Conservation (phyloP, 1,140 invertebrate species). For the Leptopilina clavipes region DNA sequence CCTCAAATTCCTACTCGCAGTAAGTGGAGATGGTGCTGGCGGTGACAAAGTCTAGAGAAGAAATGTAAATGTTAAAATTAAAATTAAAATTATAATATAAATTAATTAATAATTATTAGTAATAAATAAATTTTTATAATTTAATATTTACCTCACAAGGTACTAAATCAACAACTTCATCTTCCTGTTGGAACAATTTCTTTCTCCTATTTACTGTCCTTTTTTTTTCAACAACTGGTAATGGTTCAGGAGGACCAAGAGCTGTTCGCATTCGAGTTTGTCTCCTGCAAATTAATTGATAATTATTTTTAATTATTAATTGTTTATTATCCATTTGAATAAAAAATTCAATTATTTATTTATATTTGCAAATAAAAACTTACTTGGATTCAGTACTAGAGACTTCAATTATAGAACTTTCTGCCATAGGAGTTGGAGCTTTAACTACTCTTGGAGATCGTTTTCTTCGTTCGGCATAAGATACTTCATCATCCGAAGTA, state of each 20-base stretch:
- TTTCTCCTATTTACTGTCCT: slow-evolving; percentile 52
- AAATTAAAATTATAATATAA: no score
- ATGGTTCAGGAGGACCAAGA: slow-evolving; percentile 40
- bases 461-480: slow-evolving; percentile 36
- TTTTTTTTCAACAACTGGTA: slow-evolving; percentile 39
- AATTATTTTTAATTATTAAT: no score
- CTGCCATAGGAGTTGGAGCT: slow-evolving; percentile 21
- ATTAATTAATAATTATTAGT: no score
- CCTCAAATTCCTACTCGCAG: background rate
- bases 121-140: no score
- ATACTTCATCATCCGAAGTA: slow-evolving; percentile 55
- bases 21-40: background rate
- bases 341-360: slow-evolving; percentile 10
- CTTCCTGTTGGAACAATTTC: slow-evolving; percentile 51
- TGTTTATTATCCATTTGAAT: slow-evolving; percentile 26
- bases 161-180: slow-evolving; percentile 59
- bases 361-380: background rate
- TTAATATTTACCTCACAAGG: slow-evolving; percentile 48
- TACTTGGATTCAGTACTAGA: slow-evolving; percentile 58
- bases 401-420: slow-evolving; percentile 57
- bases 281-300: slow-evolving; percentile 13
- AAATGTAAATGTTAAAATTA: no score
- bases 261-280: slow-evolving; percentile 37
- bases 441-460: slow-evolving; percentile 40
- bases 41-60: background rate